phyloP scores from a whole-genome alignment of 2,797 vertebrate genomes.

The Fratercula arctica region DNA sequence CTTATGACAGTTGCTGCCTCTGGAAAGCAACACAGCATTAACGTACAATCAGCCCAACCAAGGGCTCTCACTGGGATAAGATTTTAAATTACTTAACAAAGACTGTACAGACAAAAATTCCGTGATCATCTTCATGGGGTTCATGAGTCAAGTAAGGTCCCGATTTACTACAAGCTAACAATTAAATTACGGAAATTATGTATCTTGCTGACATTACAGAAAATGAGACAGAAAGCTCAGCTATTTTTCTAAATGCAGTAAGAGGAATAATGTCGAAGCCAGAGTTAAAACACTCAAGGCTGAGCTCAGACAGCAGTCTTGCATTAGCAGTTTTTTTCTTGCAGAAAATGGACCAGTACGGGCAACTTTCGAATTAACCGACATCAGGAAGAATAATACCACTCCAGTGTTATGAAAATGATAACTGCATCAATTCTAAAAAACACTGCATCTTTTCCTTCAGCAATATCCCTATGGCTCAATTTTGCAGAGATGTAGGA shows the following conservation, averaged over 20 bases:
- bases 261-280: not conserved
- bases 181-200: not conserved
- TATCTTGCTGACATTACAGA: conserved; percentile 19
- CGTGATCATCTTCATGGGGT: not conserved
- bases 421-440: not conserved
- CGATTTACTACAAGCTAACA: conserved; percentile 17
- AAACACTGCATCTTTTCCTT: not conserved
- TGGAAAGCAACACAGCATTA: conserved; percentile 32
- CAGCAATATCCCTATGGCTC: not conserved
- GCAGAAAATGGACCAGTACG: not conserved
- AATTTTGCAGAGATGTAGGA: not conserved
- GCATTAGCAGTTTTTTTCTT: not conserved
- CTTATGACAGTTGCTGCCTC: not conserved
- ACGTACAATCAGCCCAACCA: not conserved
- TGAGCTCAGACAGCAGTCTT: not conserved
- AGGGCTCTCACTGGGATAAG: not conserved
- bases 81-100: conserved; percentile 41
- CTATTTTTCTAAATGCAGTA: not conserved
- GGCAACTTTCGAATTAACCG: not conserved
- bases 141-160: not conserved
- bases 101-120: not conserved
- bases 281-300: not conserved
- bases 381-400: not conserved
- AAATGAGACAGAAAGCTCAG: conserved; percentile 10
- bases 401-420: not conserved